These are phyloP conservation scores for Ptiloglossa arizonensis DNA, from an alignment of 1,140 invertebrate species.

Conservation along the genomic window DNA sequence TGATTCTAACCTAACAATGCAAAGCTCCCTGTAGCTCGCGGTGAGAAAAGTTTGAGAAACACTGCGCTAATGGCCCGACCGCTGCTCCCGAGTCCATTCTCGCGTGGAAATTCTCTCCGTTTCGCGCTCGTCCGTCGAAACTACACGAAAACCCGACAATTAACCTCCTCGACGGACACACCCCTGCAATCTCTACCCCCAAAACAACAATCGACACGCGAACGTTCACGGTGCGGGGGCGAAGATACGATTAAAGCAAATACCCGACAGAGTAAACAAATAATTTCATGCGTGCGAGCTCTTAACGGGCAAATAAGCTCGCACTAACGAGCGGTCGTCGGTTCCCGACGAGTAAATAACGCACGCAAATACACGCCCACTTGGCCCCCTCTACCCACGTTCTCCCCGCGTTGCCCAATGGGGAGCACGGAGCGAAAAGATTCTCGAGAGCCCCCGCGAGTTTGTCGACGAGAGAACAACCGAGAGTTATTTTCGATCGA, in stretches of 20 bases:
- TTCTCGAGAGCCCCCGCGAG: neutral
- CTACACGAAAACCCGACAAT: neutral
- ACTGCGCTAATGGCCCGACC: no score
- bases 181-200: neutral
- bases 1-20: no score
- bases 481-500: neutral
- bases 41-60: neutral
- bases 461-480: no score
- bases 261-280: neutral
- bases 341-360: conserved; percentile 8
- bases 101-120: neutral
- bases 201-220: neutral
- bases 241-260: conserved; percentile 23
- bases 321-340: conserved; percentile 8
- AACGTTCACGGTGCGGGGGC: neutral
- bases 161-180: neutral
- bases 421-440: no score
- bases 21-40: neutral
- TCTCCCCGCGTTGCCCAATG: no score
- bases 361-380: neutral
- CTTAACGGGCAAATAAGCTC: conserved; percentile 19
- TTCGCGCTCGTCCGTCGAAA: neutral
- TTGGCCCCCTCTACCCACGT: no score
- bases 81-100: neutral
- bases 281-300: conserved; percentile 7